A percentile compares a stretch with the other conserved stretches of the same genome.
Conservation (phyloP, 2,888 invertebrate species). For the Elmis aenea region DNA sequence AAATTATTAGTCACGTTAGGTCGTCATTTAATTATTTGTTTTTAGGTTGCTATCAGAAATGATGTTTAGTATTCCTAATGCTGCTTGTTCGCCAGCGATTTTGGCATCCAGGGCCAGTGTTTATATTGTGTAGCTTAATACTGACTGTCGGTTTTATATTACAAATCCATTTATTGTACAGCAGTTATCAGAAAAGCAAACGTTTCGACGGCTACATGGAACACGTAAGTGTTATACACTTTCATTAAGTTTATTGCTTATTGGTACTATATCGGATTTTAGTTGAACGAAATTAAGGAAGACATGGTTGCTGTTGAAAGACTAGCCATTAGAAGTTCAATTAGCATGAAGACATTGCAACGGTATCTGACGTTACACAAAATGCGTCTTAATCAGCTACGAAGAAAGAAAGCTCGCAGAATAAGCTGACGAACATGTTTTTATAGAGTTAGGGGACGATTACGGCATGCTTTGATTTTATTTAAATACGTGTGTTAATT, state of each 20-base stretch:
- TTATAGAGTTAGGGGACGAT: too few relatives aligned
- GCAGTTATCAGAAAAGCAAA: constrained; percentile 47
- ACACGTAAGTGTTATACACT: constrained; percentile 40
- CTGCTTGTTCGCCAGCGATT: constrained; percentile 30
- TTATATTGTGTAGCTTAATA: constrained; percentile 31
- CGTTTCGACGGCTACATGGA: constrained; percentile 47
- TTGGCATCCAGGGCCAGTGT: constrained; percentile 31
- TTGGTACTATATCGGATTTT: constrained; percentile 8
- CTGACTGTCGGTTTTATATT: constrained; percentile 42
- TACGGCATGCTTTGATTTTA: too few relatives aligned
- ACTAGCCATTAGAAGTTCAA: constrained; percentile 31
- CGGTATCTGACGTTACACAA: too few relatives aligned
- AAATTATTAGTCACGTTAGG: background rate
- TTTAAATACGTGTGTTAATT: too few relatives aligned
- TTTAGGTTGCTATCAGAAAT: constrained; percentile 15
- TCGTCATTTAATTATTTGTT: constrained; percentile 1
- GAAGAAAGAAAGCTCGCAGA: too few relatives aligned
- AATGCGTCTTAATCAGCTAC: too few relatives aligned
- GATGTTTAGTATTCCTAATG: constrained; percentile 27
- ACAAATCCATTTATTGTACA: constrained; percentile 47
- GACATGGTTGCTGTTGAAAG: constrained; percentile 43
- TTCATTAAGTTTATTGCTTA: constrained; percentile 4
- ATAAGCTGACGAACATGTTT: too few relatives aligned
- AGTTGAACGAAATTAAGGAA: constrained; percentile 46
- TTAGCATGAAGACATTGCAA: too few relatives aligned